These are phyloP conservation scores for Zoanthus solanderi DNA, from an alignment of 92 coral and sea anemone genomes.

Conservation along the genomic window DNA sequence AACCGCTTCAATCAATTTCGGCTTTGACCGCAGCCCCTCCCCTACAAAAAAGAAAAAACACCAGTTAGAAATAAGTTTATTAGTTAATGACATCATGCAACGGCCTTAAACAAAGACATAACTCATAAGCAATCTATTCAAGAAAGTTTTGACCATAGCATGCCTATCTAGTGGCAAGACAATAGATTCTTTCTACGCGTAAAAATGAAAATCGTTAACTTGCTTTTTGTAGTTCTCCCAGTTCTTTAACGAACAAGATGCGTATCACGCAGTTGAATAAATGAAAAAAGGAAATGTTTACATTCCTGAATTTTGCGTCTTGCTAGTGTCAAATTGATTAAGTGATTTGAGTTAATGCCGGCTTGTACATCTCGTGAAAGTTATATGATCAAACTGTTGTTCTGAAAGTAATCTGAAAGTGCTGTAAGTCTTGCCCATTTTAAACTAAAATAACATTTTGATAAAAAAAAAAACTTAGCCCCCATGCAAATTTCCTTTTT, in stretches of 20 bases:
- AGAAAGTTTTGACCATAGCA: background rate
- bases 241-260: too few species aligned
- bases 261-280: background rate
- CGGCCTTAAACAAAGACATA: background rate
- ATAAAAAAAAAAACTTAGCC: background rate
- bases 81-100: conserved; percentile 13
- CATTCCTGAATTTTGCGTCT: background rate
- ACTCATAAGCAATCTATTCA: background rate
- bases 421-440: background rate
- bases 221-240: too few species aligned
- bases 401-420: background rate
- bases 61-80: background rate
- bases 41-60: conserved; percentile 22
- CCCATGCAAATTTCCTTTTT: conserved; percentile 24
- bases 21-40: conserved; percentile 47
- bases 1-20: conserved; percentile 19
- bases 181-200: too few species aligned
- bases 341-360: background rate
- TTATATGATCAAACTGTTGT: background rate
- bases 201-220: too few species aligned
- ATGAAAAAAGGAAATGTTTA: background rate
- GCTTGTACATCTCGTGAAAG: background rate
- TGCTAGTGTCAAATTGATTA: background rate
- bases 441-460: background rate
- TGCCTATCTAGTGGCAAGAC: background rate